Percentiles rank a stretch among this genome's conserved stretches.
phyloP scores from a whole-genome alignment of 2,888 invertebrate genomes.

The Apeira syringaria region DNA sequence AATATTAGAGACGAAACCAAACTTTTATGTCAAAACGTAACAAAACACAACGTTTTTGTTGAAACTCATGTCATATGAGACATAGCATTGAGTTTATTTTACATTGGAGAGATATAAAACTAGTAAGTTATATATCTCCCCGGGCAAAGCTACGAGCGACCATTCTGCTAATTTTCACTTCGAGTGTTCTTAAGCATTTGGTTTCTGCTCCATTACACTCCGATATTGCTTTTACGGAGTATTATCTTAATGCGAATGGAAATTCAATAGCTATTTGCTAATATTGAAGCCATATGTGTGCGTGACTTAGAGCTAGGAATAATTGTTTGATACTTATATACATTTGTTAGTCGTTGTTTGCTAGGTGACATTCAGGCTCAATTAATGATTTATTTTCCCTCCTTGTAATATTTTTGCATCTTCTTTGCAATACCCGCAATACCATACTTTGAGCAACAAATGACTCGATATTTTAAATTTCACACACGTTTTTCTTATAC shows the following conservation, averaged over 20 bases:
- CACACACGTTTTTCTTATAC: too few relatives aligned
- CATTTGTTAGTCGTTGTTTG: too few relatives aligned
- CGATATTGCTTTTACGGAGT: slow-evolving; percentile 21
- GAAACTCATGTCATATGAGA: not conserved
- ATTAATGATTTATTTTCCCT: too few relatives aligned
- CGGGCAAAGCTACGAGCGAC: slow-evolving; percentile 15
- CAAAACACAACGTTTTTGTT: not conserved
- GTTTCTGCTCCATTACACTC: slow-evolving; percentile 22
- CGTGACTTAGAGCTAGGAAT: too few relatives aligned
- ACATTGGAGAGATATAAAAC: slow-evolving; percentile 3
- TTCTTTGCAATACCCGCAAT: too few relatives aligned
- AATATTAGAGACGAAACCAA: too few relatives aligned
- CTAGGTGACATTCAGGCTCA: too few relatives aligned
- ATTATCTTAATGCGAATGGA: slow-evolving; percentile 18
- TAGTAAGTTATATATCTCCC: slow-evolving; percentile 4
- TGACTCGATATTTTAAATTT: too few relatives aligned
- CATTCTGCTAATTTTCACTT: slow-evolving; percentile 21
- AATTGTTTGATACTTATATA: too few relatives aligned
- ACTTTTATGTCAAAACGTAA: not conserved
- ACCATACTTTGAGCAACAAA: too few relatives aligned
- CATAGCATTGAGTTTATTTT: not conserved
- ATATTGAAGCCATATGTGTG: not conserved
- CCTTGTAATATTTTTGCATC: too few relatives aligned
- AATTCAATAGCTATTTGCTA: slow-evolving; percentile 12
- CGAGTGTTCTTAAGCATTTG: slow-evolving; percentile 18